phyloP scores from a whole-genome alignment of 2,888 invertebrate genomes.

The Melanargia galathea region DNA sequence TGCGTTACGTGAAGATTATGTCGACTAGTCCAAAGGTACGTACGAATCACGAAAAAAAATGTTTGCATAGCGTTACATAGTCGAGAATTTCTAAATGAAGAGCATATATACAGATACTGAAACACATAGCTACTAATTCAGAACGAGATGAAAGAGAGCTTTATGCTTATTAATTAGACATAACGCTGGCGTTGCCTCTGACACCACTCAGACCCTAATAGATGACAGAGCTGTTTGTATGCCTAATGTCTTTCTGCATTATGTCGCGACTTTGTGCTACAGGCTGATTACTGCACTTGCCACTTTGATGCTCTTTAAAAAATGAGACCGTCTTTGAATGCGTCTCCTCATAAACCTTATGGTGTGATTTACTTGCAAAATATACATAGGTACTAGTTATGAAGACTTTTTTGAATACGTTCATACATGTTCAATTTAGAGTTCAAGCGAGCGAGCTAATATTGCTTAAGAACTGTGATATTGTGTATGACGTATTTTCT shows the following conservation, averaged over 20 bases:
- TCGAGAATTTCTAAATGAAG: not conserved
- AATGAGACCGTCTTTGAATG: conserved; percentile 31
- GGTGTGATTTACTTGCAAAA: conserved; percentile 22
- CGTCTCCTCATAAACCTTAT: conserved; percentile 18
- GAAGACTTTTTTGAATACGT: conserved; percentile 12
- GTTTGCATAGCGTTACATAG: not conserved
- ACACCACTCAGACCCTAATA: conserved; percentile 31
- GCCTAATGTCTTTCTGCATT: conserved; percentile 39
- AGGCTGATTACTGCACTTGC: conserved; percentile 25
- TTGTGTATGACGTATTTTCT: too few relatives aligned
- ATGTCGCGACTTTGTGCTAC: conserved; percentile 25
- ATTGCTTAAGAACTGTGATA: not conserved
- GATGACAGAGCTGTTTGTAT: conserved; percentile 27
- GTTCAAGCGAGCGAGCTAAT: not conserved
- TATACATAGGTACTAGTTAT: conserved; percentile 4
- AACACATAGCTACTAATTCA: conserved; percentile 13
- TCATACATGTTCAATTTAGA: conserved; percentile 12
- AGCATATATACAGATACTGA: conserved; percentile 24
- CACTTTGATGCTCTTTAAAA: conserved; percentile 28
- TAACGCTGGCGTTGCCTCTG: conserved; percentile 26
- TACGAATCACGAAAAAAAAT: not conserved
- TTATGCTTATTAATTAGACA: conserved; percentile 36
- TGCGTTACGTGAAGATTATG: not conserved
- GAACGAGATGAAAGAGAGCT: conserved; percentile 34
- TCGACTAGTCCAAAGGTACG: not conserved